These are phyloP conservation scores for Quadroppia sp. DNA, from an alignment of 2,888 invertebrate genomes.

Conservation along the genomic window DNA sequence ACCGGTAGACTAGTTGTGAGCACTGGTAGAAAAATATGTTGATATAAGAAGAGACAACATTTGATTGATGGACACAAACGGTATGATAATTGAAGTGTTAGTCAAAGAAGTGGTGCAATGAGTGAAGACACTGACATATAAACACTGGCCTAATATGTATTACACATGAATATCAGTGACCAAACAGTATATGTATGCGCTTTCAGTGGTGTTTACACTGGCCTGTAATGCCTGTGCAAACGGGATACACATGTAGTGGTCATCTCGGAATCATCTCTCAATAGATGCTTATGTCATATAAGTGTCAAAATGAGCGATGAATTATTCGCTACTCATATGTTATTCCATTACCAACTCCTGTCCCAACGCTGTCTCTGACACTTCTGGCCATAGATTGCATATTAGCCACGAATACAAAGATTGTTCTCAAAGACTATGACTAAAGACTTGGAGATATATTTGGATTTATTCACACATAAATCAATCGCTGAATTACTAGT, in stretches of 20 bases:
- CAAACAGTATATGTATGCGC: background rate
- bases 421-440: background rate
- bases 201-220: background rate
- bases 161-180: background rate
- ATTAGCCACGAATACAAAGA: background rate
- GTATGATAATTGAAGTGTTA: conserved; percentile 10
- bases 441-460: background rate
- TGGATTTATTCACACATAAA: background rate
- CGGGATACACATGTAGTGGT: background rate
- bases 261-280: background rate
- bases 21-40: conserved; percentile 12
- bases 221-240: background rate
- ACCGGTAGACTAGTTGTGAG: no score
- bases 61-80: conserved; percentile 1
- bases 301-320: conserved; percentile 22
- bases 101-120: background rate
- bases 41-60: background rate
- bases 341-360: conserved; percentile 30
- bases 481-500: background rate
- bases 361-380: conserved; percentile 5
- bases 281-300: background rate
- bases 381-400: background rate
- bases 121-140: background rate
- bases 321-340: conserved; percentile 5
- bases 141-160: background rate